Evolutionary conservation across 2,888 invertebrate genomes (phyloP).

Genomic region (Bombylius major): DNA sequence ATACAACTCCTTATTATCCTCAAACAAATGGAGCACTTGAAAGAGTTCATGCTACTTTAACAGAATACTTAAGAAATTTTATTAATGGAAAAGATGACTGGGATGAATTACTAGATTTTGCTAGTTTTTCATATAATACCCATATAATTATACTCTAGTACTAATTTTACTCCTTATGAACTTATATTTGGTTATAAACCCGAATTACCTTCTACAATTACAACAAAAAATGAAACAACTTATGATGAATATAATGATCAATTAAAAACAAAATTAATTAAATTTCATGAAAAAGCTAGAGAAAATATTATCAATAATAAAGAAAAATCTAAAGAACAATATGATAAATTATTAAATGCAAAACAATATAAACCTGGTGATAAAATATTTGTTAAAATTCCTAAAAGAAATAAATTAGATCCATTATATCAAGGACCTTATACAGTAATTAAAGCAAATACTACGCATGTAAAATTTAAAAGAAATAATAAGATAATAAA

Average conservation of each 20-base stretch:
- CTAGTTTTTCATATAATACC: background rate
- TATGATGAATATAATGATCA: conserved; percentile 1
- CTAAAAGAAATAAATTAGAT: background rate
- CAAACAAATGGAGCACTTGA: no score
- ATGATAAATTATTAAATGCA: background rate
- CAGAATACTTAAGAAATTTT: background rate
- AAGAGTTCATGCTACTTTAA: no score
- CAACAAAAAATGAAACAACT: background rate
- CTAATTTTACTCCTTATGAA: background rate
- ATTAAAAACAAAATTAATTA: background rate
- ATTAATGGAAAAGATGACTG: background rate
- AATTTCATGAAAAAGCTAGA: background rate
- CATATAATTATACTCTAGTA: background rate
- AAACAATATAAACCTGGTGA: background rate
- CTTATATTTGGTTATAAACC: background rate
- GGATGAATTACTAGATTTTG: background rate
- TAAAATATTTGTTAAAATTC: background rate
- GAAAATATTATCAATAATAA: background rate
- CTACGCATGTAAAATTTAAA: background rate
- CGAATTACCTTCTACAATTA: background rate
- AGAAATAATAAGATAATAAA: background rate
- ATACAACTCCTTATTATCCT: no score
- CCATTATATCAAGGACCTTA: background rate
- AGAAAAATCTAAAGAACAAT: background rate
- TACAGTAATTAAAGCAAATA: background rate